Evolutionary conservation across 2,888 invertebrate species (phyloP).

Genomic region (Rhogogaster chlorosoma): DNA sequence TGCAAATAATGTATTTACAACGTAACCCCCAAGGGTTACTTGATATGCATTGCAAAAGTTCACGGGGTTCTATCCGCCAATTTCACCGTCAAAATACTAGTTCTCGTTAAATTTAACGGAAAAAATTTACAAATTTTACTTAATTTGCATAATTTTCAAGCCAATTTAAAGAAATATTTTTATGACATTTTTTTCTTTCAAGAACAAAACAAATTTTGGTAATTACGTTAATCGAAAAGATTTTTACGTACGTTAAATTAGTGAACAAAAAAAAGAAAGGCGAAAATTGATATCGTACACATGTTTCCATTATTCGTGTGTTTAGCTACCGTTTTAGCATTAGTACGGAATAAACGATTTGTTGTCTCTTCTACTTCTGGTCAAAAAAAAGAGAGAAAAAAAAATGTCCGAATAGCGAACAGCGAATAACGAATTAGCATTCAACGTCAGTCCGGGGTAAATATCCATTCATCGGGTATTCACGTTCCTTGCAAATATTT

Average conservation of each 20-base stretch:
- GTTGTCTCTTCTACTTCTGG: not conserved
- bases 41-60: not conserved
- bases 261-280: too few relatives aligned
- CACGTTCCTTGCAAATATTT: not conserved
- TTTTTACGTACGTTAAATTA: too few relatives aligned
- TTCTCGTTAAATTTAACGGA: not conserved
- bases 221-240: too few relatives aligned
- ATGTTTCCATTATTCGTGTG: too few relatives aligned
- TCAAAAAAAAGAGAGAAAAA: not conserved
- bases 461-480: not conserved
- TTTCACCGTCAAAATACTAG: not conserved
- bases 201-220: too few relatives aligned
- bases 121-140: not conserved
- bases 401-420: not conserved
- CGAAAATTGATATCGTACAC: too few relatives aligned
- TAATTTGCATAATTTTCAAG: not conserved
- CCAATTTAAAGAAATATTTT: not conserved
- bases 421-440: not conserved
- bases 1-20: conserved; percentile 22
- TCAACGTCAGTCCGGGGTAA: not conserved
- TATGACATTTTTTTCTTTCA: too few relatives aligned
- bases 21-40: not conserved
- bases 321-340: too few relatives aligned
- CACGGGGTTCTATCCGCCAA: not conserved
- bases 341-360: not conserved